These are phyloP conservation scores for Hybos culiciformis DNA, from an alignment of 2,888 invertebrate genomes.

Conservation along the genomic window DNA sequence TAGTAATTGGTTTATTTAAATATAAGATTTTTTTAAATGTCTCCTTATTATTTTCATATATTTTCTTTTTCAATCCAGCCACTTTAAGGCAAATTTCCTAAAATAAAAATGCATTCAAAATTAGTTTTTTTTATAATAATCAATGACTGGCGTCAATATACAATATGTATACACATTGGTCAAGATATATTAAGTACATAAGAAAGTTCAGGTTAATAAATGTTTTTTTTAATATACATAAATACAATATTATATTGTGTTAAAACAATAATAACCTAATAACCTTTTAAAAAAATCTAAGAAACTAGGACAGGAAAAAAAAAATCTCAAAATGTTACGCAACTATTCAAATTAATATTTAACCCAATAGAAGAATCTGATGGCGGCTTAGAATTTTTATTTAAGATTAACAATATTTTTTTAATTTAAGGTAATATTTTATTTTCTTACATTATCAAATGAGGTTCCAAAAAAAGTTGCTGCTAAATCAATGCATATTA, in stretches of 20 bases:
- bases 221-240: neutral
- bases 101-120: neutral
- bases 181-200: too few species aligned
- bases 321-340: too few species aligned
- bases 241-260: neutral
- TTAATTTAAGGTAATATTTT: too few species aligned
- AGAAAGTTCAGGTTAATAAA: too few species aligned
- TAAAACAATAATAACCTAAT: neutral
- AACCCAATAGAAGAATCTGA: too few species aligned
- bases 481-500: slow-evolving; percentile 48
- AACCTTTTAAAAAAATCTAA: neutral
- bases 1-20: slow-evolving; percentile 40
- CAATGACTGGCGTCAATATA: too few species aligned
- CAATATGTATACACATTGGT: too few species aligned
- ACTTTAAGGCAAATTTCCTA: slow-evolving; percentile 41
- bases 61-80: slow-evolving; percentile 41
- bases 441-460: slow-evolving; percentile 35
- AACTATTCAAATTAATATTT: too few species aligned
- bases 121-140: too few species aligned
- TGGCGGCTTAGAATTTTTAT: too few species aligned
- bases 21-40: slow-evolving; percentile 47
- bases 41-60: slow-evolving; percentile 43
- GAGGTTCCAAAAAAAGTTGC: slow-evolving; percentile 37
- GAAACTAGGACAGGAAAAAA: too few species aligned
- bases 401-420: too few species aligned